Evolutionary conservation across 2,113 vertebrate genomes (phyloP), one percentile per base, ranked within the genome.

Genomic region (Rhizomys pruinosus): DNA sequence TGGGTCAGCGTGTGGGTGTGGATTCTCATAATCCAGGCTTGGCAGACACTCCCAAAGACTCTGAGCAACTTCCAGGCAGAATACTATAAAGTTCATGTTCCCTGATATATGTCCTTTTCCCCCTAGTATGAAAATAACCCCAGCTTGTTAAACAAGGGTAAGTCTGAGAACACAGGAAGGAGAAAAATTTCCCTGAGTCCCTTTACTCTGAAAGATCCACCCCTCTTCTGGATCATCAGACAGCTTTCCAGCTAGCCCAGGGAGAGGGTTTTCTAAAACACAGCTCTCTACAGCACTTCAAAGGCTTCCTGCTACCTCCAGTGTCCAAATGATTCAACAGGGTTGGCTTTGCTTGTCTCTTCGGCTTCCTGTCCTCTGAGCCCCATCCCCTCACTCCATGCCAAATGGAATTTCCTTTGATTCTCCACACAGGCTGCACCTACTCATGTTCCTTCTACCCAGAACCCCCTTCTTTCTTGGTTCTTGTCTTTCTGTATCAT

Each of bases 341-440:
- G 81, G 42, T 2, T 78, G 71, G 37, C 74, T 88, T 64, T 44
- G 77, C 72, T 86, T 32, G 82, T 86, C 78, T 93, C 88, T 88
- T 78, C 71, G 34, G 94, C 66, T 96, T 90, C 92, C 89, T n/a
- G 72, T 44, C 37, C 78, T 72, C 85, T 0, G 23, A 90, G 66
- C 61, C 71, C 72, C 91, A 71, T 82, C 85, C 80, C 15, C 11
- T 81, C 27, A 72, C 12, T 44, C 80, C 44, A 19, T 89, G 94
- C 84, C 93, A 89, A 80, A 92, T 87, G 93, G 92, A 93, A 92
- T 97, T 96, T 95, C 92, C 88, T 93, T 87, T 63, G 22, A 47
- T 77, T 94, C 90, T 94, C 89, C 77, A 79, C 78, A 90, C 16
- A 17, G 77, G 66, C 74, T 34, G 79, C 57, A 71, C 61, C 37